Evolutionary conservation across 2,797 vertebrate genomes (phyloP), one percentile per base, ranked within the genome.

Genomic region (Odontamblyopus lacepedii): DNA sequence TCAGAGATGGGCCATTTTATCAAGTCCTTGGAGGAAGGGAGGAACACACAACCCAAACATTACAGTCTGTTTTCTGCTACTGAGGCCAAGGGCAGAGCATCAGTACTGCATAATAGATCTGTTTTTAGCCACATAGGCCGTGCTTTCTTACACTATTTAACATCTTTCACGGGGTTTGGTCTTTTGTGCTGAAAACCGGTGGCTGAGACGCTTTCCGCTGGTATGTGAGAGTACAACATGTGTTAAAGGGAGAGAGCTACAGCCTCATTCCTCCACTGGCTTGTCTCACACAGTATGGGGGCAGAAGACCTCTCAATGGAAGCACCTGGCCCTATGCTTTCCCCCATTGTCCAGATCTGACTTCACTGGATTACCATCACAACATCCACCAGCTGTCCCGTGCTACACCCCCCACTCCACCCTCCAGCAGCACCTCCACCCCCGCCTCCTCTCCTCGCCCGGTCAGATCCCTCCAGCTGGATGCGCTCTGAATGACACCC

Each of bases 331-430:
- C 93, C 92, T 94, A 85, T 86, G 91, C 93, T 92, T 91, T 87
- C 86, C 89, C 87, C 88, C 87, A 93, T 94, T 95, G 93, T 94
- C 89, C 92, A 90, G 89, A 89, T 91, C 90, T 94, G 94, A 95
- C 93, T 95, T 92, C 90, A 90, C 90, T 92, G 92, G 93, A 95
- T 95, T 95, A 95, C 93, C 94, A 95, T 95, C 94, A 95, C 94
- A 95, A 95, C 94, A 95, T 95, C 93, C 94, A 95, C 94, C 94
- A 95, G 94, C 94, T 95, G 94, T 94, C 93, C 91, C 89, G 90
- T 88, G 84, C 71, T 63, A 81, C 83, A 84, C 78, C 67, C 72
- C 72, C 59, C 65, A 59, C 70, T 7, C 76, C 74, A 81, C 64
- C 77, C 81, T 78, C 77, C 78, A 71, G 73, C 71, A 83, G 68